Base-by-base conservation (phyloP, 2,113 vertebrate genomes). In the Pterocles gutturalis region DNA sequence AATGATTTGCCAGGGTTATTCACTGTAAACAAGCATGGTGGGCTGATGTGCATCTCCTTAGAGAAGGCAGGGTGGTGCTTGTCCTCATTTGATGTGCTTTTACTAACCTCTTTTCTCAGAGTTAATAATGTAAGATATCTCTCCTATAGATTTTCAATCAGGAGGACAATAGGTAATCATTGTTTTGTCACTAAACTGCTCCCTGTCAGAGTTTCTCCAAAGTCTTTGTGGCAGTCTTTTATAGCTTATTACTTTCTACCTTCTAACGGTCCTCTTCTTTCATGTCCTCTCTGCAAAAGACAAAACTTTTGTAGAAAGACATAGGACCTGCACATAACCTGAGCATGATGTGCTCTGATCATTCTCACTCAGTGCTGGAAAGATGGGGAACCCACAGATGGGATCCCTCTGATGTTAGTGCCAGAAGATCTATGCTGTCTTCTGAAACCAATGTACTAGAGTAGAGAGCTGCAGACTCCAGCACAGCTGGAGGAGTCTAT, bases 321-420 rank as follows among this genome's bases (percentile, higher is more conserved):
- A 0, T 8, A 26, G 46, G 46, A 43, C 29, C 19, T 71, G 9
- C 19, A 11, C 8, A 17, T 71, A 80, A 38, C 24, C 11, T 57
- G 34, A 54, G 25, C 5, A 4, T 43, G 8, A 9, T 21, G 38
- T 64, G 12, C 70, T 86, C 46, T 73, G 58, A 67, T 73, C 18
- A n/a, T 31, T 79, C 33, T 70, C 15, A 58, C 26, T 73, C 16
- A 24, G 3, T 41, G 75, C 13, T 62, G 38, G 43, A 66, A 58
- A 73, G 58, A 8, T 57, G n/a, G 7, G 38, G 26, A 93, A 26
- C 33, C 5, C 36, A 38, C 8, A 53, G 25, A 6, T 41, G 24
- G 11, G 2, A 1, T 54, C 20, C 18, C 17, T 10, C 4, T n/a
- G 28, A 17, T 1, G 3, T 24, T 57, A 36, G 4, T 34, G 17